Conservation (phyloP, 2,113 vertebrate species). For the Forbesichthys agassizii region DNA sequence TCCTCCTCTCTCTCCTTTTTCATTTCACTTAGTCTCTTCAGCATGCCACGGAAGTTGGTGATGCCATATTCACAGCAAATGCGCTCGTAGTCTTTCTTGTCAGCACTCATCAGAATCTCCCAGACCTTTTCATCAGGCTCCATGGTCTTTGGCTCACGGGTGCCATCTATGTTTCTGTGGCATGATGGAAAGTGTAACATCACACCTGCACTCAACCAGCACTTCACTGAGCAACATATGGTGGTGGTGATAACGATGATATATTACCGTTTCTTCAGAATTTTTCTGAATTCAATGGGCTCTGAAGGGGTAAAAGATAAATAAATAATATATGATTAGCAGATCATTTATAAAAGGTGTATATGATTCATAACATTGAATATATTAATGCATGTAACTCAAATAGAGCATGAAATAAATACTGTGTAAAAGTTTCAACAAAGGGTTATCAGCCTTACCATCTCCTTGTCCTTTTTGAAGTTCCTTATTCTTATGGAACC, state of each 20-base stretch:
- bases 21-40: slow-evolving; percentile 83
- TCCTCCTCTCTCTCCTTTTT: slow-evolving; percentile 77
- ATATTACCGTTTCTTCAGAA: slow-evolving; percentile 82
- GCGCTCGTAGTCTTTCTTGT: slow-evolving; percentile 87
- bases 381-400: not conserved
- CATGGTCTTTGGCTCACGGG: slow-evolving; percentile 51
- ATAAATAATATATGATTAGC: not conserved
- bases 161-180: slow-evolving; percentile 58
- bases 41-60: slow-evolving; percentile 87
- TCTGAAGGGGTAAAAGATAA: slow-evolving; percentile 55
- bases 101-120: slow-evolving; percentile 86
- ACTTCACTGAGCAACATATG: not conserved
- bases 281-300: slow-evolving; percentile 71
- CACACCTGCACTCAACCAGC: not conserved
- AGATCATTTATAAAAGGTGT: not conserved
- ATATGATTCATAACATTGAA: not conserved
- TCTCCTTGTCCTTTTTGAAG: slow-evolving; percentile 52
- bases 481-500: slow-evolving; percentile 83
- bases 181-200: not conserved
- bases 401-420: not conserved
- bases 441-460: slow-evolving; percentile 41
- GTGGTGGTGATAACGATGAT: not conserved
- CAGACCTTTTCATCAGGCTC: slow-evolving; percentile 80
- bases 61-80: slow-evolving; percentile 85
- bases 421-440: not conserved